Evolutionary conservation across 2,113 vertebrate species (phyloP), one percentile per base, ranked within the genome.

Genomic region (Neomonachus schauinslandi): DNA sequence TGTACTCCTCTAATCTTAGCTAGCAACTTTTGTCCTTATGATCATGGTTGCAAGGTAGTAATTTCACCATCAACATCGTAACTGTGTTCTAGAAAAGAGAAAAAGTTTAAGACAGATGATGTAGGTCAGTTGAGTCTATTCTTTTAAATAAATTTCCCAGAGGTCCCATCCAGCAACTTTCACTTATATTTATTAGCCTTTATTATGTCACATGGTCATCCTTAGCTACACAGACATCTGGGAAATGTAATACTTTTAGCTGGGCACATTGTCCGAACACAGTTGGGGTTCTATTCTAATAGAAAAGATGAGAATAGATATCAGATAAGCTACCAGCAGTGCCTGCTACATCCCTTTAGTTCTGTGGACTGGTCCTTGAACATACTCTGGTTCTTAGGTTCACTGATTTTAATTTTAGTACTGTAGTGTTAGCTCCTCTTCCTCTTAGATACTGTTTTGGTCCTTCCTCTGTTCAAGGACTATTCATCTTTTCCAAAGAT

Each of bases 361-460:
- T 89, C 53, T 91, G 8, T 76, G 51, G 14, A 26, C 65, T 83
- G 28, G n/a, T 69, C 42, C 51, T 94, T 95, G 39, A 87, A 71
- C 42, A 10, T 95, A 15, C 14, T 84, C 18, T 90, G 55, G 49
- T 83, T 93, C 49, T 92, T 87, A 83, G 55, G 61, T 84, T 16
- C n/a, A 84, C 3, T 84, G 36, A n/a, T 95, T 16, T 91, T 91
- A 91, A 84, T 76, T 89, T 93, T 81, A 88, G 9, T 96, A 14
- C 33, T 59, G 10, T 28, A 81, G n/a, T 79, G 2, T 81, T 85
- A 67, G 39, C 61, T 67, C 11, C 2, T n/a, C 33, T 81, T 61
- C n/a, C 46, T 94, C 16, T 93, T 84, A 55, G 10, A 21, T n/a
- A 80, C 8, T 80, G 13, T 89, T 89, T 96, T 63, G 21, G 19